Base-by-base conservation (phyloP, 2,113 vertebrate species). In the Sminthopsis crassicaudata region DNA sequence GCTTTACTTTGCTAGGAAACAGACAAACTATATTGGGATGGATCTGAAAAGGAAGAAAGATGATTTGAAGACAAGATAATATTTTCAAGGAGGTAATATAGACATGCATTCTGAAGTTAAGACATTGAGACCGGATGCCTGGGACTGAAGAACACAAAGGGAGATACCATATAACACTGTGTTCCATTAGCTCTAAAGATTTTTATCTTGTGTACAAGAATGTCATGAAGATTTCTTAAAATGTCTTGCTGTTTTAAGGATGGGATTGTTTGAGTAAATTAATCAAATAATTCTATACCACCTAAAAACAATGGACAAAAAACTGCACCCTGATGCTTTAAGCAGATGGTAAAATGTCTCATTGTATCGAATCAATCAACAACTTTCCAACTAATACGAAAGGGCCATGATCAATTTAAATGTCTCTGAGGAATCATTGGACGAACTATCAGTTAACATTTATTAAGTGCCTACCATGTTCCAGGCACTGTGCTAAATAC, bases 121-220 rank as follows among this genome's bases (percentile, higher is more conserved):
- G 19, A 23, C 36, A 76, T n/a, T 76, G 36, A 76, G 19, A n/a
- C 16, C 8, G 16, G 36, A 76, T 42, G 67, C 7, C 36, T 76
- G 19, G 36, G 8, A 42, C 42, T 76, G 5, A 25, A 76, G 16
- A 42, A 3, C 8, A 76, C 36, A n/a, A 67, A 36, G 67, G 67
- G 0, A n/a, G 36, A 8, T 42, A 22, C 0, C 0, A 76, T 42
- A 19, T 76, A 76, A 1, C 19, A 9, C 14, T 16, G 0, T 22
- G 36, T 76, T 76, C 67, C 1, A 42, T 42, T 76, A 19, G n/a
- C 16, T 76, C 36, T 76, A 76, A n/a, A 42, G 67, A 76, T 19
- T n/a, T 67, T 76, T 42, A 76, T 42, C 14, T n/a, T n/a, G 2
- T 42, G 14, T n/a, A 76, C 67, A 76, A 76, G 67, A n/a, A 76